Percentiles rank a stretch among this genome's conserved stretches.
Conservation (phyloP, 2,797 vertebrate genomes). For the Siniperca undulata region DNA sequence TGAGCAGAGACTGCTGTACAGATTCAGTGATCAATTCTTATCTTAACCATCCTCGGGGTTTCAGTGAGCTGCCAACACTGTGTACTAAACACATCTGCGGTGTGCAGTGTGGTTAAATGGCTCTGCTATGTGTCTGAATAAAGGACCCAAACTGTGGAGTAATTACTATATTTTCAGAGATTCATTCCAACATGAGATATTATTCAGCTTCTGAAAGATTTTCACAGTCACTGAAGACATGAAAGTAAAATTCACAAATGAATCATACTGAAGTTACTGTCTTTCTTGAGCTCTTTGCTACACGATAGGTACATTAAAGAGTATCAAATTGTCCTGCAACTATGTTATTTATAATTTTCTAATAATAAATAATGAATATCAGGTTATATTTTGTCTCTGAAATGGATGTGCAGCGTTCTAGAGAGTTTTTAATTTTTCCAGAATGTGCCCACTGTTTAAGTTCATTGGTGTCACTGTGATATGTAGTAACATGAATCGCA, state of each 20-base stretch:
- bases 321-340: background rate
- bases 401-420: background rate
- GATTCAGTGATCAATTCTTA: conserved; percentile 58
- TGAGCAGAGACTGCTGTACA: conserved; percentile 19
- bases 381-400: background rate
- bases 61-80: conserved; percentile 49
- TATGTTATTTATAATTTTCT: background rate
- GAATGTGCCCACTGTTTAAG: background rate
- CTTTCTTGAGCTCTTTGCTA: conserved; percentile 5
- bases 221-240: conserved; percentile 7
- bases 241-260: conserved; percentile 23
- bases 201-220: conserved; percentile 31
- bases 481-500: conserved; percentile 17
- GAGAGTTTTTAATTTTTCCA: background rate
- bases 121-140: conserved; percentile 37
- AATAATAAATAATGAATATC: background rate
- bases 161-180: conserved; percentile 46
- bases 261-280: conserved; percentile 5
- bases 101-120: conserved; percentile 62
- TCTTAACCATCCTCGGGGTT: conserved; percentile 53
- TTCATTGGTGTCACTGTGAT: conserved; percentile 32
- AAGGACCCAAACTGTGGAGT: conserved; percentile 51
- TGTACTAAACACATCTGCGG: conserved; percentile 64
- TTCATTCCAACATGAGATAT: conserved; percentile 32
- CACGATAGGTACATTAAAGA: background rate